These are phyloP conservation scores for Microcebus lehilahytsara DNA, from an alignment of 2,113 vertebrate species.

Conservation along the genomic window DNA sequence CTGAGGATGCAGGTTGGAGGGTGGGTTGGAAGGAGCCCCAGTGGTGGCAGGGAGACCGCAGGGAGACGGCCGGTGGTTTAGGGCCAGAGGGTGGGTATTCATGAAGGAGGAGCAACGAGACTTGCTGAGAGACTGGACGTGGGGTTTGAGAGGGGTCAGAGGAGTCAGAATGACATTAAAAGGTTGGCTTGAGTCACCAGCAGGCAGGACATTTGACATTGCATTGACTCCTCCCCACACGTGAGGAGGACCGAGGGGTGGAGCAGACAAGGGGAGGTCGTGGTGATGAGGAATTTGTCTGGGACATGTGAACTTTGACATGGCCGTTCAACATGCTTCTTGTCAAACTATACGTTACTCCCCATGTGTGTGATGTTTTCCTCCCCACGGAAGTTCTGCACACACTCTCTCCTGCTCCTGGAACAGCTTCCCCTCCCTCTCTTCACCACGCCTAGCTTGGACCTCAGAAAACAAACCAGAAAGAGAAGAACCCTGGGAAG, in stretches of 20 bases:
- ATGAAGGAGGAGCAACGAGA: neutral
- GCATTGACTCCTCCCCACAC: neutral
- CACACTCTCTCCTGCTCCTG: neutral
- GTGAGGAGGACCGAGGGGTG: neutral
- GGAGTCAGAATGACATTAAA: neutral
- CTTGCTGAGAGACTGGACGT: neutral
- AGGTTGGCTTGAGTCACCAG: neutral
- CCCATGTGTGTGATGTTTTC: rapidly evolving
- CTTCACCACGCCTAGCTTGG: neutral
- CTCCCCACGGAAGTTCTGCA: neutral
- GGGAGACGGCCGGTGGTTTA: rapidly evolving
- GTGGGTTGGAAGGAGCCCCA: too few species aligned
- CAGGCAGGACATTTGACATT: neutral
- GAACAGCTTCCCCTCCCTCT: neutral
- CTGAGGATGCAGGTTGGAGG: neutral
- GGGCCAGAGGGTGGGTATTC: too few species aligned
- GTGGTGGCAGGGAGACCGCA: neutral
- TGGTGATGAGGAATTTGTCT: neutral
- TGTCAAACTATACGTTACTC: neutral
- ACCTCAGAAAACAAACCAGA: neutral
- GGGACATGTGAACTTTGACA: neutral
- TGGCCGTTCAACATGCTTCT: neutral
- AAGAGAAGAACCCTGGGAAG: neutral
- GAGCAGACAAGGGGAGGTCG: neutral
- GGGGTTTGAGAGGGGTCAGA: neutral